Evolutionary conservation across 2,888 invertebrate species (phyloP).

Genomic region (Amaurobius ferox): DNA sequence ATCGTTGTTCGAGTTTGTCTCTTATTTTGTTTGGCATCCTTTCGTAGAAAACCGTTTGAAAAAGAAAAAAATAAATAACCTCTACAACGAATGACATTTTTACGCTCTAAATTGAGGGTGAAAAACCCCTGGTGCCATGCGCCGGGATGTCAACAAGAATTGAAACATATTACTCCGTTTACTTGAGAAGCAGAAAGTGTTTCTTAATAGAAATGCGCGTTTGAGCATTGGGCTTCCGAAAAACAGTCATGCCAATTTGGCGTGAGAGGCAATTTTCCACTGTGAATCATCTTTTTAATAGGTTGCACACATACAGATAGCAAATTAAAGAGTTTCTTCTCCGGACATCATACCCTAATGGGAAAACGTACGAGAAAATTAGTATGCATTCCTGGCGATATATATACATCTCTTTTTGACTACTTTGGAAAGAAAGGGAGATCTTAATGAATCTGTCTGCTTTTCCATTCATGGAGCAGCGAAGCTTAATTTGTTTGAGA

Average conservation of each 20-base stretch:
- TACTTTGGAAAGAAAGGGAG: background rate
- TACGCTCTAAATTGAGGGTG: constrained; percentile 18
- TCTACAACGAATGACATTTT: background rate
- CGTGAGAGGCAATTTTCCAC: background rate
- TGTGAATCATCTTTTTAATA: background rate
- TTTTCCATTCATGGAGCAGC: background rate
- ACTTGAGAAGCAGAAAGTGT: background rate
- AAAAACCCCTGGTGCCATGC: constrained; percentile 22
- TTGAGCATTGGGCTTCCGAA: background rate
- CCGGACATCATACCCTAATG: too few species aligned
- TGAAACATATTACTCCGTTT: constrained; percentile 26
- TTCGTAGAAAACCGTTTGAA: background rate
- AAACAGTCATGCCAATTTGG: background rate
- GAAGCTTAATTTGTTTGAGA: too few species aligned
- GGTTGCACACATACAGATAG: too few species aligned
- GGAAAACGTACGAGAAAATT: too few species aligned
- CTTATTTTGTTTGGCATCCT: constrained; percentile 17
- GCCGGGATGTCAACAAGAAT: constrained; percentile 26
- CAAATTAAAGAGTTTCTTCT: too few species aligned
- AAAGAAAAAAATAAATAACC: background rate
- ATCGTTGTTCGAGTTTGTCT: constrained; percentile 8
- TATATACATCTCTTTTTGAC: background rate
- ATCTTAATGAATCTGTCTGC: background rate
- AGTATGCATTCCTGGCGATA: background rate
- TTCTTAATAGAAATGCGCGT: constrained; percentile 15